Base-by-base conservation (phyloP, 2,797 vertebrate species). In the Girardinus metallicus region DNA sequence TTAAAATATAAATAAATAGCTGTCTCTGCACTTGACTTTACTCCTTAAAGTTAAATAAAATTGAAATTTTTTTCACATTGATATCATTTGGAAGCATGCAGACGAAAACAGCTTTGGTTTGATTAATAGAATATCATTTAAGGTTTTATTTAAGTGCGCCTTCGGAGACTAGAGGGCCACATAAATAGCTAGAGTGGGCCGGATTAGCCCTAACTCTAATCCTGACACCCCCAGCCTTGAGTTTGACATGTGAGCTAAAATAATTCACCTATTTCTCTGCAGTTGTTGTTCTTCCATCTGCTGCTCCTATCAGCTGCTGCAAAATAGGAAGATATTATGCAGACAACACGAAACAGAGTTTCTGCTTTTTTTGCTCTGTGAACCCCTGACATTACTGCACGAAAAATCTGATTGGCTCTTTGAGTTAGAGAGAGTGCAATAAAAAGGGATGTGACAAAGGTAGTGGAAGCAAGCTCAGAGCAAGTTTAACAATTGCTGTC, bases 321-420 rank as follows among this genome's bases (percentile, higher is more conserved):
- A 62, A 83, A 74, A 77, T 11, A 0, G 26, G 66, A 77, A 21
- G 4, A 4, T 12, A 1, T 21, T 0, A 4, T 41, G 29, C 15
- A 43, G 49, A 43, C 11, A 3, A 0, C 29, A 51, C 4, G 78
- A 55, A 80, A 72, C 13, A 80, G 66, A 68, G 66, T 62, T 66
- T 44, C 5, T 41, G n/a, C 29, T 86, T 68, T n/a, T 62, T n/a
- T 68, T n/a, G 18, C 46, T 62, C 43, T 55, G 44, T 80, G 8
- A 78, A 80, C 68, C 55, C n/a, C n/a, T 79, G 55, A 80, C 55
- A 53, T 60, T 31, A 29, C 71, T 36, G 29, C 12, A 2, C 18
- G 26, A 74, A 41, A 34, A 49, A 76, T 81, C 49, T 86, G 78
- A 89, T 89, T 91, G 88, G 87, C 77, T 89, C 36, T 76, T 66